Evolutionary conservation across 2,113 vertebrate genomes (phyloP), one percentile per base, ranked within the genome.

Genomic region (Dissostichus mawsoni): DNA sequence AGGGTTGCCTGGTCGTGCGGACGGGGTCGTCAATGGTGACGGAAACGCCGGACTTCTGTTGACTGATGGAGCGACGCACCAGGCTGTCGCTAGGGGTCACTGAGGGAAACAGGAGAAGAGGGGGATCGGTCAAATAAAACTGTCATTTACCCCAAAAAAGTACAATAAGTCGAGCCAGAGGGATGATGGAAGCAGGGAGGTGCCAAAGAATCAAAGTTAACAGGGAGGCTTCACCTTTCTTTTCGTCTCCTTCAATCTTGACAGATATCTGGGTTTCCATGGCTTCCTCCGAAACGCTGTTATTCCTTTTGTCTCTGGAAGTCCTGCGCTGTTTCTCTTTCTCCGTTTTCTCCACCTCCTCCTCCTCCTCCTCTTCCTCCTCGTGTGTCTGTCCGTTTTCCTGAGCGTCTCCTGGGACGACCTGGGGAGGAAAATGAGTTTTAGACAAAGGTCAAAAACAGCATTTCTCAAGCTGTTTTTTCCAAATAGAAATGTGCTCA

Each of bases 21-120:
- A 97, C 93, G 0, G 97, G 96, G 84, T 98, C 97, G 13, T 98
- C 97, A 1, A 97, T 96, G 41, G 97, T 97, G 76, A 98, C 87
- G 17, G 97, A 97, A 74, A 98, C 95, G 1, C 96, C 96, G 0
- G 95, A 95, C 88, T 96, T 97, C 87, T 97, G 97, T 70, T 97
- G 96, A 90, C 96, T 97, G 83, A 98, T 96, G 76, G 97, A 97
- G 74, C 97, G 95, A 7, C 97, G 94, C 76, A 97, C 96, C 89
- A 97, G 89, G 5, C 95, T 95, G 76, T 97, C 96, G 17, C 94
- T 96, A 55, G 96, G 94, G 6, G 95, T 94, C 29, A 96, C 97
- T 98, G 75, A 5, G 56, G 78, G 47, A 1, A 18, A 68, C 47
- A n/a, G 0, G 47, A 25, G 11, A 52, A 33, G 41, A 45, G 13